A percentile compares a stretch with the other conserved stretches of the same genome.
phyloP scores from a whole-genome alignment of 2,888 invertebrate genomes.

The Parnassius orleans region DNA sequence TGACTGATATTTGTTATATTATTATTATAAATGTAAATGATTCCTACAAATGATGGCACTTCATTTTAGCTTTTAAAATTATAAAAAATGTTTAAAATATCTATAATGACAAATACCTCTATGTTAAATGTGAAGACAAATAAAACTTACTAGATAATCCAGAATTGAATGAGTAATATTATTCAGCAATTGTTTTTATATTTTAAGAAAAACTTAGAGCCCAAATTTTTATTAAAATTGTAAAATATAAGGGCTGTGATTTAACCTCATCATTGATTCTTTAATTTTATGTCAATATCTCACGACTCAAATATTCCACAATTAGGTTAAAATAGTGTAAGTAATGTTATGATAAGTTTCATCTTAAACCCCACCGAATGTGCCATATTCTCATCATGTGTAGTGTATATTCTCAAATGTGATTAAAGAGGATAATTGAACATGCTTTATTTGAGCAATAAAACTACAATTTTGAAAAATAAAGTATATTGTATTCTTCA shows the following conservation, averaged over 20 bases:
- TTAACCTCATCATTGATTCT: too few relatives aligned
- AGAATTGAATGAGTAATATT: not conserved
- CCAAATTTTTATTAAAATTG: too few relatives aligned
- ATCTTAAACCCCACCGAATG: constrained; percentile 30
- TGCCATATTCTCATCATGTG: constrained; percentile 33
- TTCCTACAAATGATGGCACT: not conserved
- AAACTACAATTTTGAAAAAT: constrained; percentile 64
- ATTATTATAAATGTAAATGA: constrained; percentile 26
- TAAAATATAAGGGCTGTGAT: too few relatives aligned
- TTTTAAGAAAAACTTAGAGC: too few relatives aligned
- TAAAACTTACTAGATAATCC: not conserved
- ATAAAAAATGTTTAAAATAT: not conserved
- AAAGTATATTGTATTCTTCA: constrained; percentile 70
- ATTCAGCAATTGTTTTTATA: too few relatives aligned
- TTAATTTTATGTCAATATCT: too few relatives aligned
- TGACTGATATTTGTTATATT: constrained; percentile 31
- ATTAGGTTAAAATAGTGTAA: not conserved
- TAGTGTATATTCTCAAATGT: constrained; percentile 29
- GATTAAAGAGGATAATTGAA: constrained; percentile 19
- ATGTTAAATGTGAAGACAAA: not conserved
- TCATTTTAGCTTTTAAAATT: not conserved
- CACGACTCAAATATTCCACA: not conserved
- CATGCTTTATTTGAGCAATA: constrained; percentile 40
- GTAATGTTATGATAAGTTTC: constrained; percentile 6
- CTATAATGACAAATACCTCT: not conserved